These are phyloP conservation scores for Rhopilema esculentum DNA, from an alignment of 30 jellyfish, hydroid and myxozoan genomes.

Conservation along the genomic window DNA sequence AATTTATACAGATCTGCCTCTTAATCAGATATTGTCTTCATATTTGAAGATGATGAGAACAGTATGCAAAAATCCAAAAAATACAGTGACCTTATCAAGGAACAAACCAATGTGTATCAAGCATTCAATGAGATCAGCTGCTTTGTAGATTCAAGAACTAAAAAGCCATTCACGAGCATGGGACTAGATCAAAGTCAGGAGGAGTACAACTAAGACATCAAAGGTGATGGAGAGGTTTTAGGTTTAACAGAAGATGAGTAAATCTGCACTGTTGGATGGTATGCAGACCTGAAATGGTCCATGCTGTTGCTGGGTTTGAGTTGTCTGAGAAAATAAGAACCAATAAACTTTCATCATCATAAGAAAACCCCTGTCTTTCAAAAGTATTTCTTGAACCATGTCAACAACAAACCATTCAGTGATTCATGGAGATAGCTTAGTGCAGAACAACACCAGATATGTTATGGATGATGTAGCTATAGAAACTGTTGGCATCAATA, in stretches of 20 bases:
- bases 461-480: slow-evolving; percentile 9
- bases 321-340: neutral
- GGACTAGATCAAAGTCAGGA: slow-evolving; percentile 16
- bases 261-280: slow-evolving; percentile 19
- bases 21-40: too few species aligned
- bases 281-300: slow-evolving; percentile 12
- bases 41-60: too few species aligned
- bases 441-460: slow-evolving; percentile 17
- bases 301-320: slow-evolving; percentile 34
- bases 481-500: too few species aligned
- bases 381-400: slow-evolving; percentile 1
- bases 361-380: slow-evolving; percentile 8
- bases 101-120: slow-evolving; percentile 18
- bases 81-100: too few species aligned
- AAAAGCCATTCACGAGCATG: too few species aligned
- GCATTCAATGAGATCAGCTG: slow-evolving; percentile 14
- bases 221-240: slow-evolving; percentile 25
- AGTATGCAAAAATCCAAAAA: too few species aligned
- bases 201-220: slow-evolving; percentile 6
- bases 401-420: slow-evolving; percentile 26
- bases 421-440: slow-evolving; percentile 11
- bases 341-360: neutral
- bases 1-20: too few species aligned
- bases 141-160: too few species aligned
- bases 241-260: slow-evolving; percentile 15